A percentile compares a stretch with the other conserved stretches of the same genome.
Evolutionary conservation across 2,797 vertebrate species (phyloP).

Genomic region (Acomys russatus): DNA sequence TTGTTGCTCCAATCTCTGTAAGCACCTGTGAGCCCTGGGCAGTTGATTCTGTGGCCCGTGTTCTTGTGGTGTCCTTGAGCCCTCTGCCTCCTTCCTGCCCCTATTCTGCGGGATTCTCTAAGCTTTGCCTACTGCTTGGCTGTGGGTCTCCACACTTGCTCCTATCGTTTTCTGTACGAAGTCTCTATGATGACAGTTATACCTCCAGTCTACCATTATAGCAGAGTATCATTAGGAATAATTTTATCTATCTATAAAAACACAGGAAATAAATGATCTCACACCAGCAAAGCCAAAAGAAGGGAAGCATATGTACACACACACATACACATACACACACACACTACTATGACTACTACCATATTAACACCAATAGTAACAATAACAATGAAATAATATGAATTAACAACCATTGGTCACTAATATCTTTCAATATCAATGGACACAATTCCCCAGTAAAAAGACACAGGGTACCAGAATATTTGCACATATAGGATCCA

Average conservation of each 20-base stretch:
- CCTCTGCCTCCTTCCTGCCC: neutral
- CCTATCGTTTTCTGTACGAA: neutral
- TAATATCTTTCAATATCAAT: neutral
- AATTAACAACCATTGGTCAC: neutral
- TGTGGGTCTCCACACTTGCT: neutral
- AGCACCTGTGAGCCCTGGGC: neutral
- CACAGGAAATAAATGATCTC: neutral
- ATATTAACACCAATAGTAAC: neutral
- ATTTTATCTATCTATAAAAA: neutral
- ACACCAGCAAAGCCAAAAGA: neutral
- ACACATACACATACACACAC: neutral
- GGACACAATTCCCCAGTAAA: neutral
- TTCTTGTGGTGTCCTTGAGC: neutral
- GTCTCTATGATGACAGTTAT: neutral
- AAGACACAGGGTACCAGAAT: neutral
- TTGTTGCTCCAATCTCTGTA: neutral
- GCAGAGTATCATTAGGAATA: neutral
- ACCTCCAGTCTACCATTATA: neutral
- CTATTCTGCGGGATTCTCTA: neutral
- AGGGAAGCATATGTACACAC: neutral
- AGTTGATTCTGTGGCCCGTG: neutral
- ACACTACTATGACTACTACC: neutral
- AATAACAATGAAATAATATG: neutral
- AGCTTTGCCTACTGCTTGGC: neutral
- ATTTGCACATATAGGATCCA: neutral